phyloP scores from a whole-genome alignment of 2,797 vertebrate species.

The Betta splendens region DNA sequence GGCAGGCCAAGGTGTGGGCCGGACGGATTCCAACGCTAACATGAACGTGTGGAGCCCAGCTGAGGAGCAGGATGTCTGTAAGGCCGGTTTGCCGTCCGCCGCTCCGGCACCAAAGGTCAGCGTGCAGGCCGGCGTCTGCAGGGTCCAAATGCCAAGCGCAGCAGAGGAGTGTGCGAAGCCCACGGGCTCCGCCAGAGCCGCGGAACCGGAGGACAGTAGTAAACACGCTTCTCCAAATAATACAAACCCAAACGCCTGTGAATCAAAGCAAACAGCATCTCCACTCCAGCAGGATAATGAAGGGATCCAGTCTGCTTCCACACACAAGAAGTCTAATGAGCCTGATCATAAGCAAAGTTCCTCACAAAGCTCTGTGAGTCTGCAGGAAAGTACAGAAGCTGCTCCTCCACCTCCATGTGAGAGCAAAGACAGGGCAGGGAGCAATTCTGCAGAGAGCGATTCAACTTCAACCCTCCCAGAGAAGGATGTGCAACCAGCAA shows the following conservation, averaged over 20 bases:
- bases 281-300: conserved; percentile 40
- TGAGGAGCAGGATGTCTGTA: conserved; percentile 56
- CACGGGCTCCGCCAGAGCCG: conserved; percentile 35
- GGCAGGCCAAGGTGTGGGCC: conserved; percentile 35
- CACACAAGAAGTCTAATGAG: conserved; percentile 55
- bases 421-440: conserved; percentile 28
- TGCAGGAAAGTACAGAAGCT: conserved; percentile 37
- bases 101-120: conserved; percentile 48
- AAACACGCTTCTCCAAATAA: conserved; percentile 40
- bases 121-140: conserved; percentile 53
- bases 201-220: conserved; percentile 26
- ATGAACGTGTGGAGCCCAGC: conserved; percentile 50
- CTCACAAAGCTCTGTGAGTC: conserved; percentile 37
- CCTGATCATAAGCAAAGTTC: conserved; percentile 32
- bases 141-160: conserved; percentile 51
- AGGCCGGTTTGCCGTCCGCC: conserved; percentile 43
- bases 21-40: conserved; percentile 72
- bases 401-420: conserved; percentile 12
- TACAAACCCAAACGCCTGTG: conserved; percentile 50
- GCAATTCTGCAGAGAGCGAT: conserved; percentile 22
- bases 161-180: conserved; percentile 28
- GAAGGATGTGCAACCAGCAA: conserved; percentile 44
- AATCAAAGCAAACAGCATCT: conserved; percentile 37
- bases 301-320: conserved; percentile 18
- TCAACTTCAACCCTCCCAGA: conserved; percentile 25